Base-by-base conservation (phyloP, 2,888 invertebrate genomes). In the Phortica okadai region DNA sequence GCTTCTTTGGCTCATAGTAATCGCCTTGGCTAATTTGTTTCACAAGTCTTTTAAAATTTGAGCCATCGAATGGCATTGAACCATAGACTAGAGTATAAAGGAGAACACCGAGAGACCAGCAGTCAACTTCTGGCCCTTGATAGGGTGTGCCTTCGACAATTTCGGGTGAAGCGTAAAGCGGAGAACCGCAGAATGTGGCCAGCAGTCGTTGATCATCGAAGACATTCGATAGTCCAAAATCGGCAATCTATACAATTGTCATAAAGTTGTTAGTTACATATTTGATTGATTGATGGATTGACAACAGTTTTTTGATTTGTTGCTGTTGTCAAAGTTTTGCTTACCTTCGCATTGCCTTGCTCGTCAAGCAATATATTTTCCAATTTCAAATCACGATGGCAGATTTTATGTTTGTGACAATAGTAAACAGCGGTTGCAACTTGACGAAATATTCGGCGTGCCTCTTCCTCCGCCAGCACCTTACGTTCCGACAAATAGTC, bases 1-100 rank as follows among this genome's bases (percentile, higher is more conserved):
- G 97, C 85, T 94, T 96, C 88, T 97, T 96, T 69, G 99, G 99
- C 92, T 99, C 99, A 90, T 97, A 98, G 92, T 99, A 99, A 91
- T 98, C 98, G 6, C 99, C 99, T 90, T 97, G 96, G 86, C 98
- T 98, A 90, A 99, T 99, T 92, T 99, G 98, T 90, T 97, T 96
- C 81, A 98, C 98, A 89, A 99, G 94, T 88, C 97, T 95, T 92
- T 98, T 98, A 92, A 99, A 99, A 93, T 99, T 98, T 80, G 98
- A 97, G 79, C 99, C 99, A 92, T 99, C 99, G 91, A 99, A 99
- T 74, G 97, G 99, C 99, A 99, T 99, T 82, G 99, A 98, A 84
- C 99, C 99, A 91, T 99, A 99, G 82, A 99, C 99, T 89, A 99
- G 93, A 69, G 99, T 99, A 92, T 99, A 99, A 10, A 99, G 93